Percentiles rank a stretch among this genome's conserved stretches.
Conservation (phyloP, 2,888 invertebrate genomes). For the Pachycephus smyrnensis region DNA sequence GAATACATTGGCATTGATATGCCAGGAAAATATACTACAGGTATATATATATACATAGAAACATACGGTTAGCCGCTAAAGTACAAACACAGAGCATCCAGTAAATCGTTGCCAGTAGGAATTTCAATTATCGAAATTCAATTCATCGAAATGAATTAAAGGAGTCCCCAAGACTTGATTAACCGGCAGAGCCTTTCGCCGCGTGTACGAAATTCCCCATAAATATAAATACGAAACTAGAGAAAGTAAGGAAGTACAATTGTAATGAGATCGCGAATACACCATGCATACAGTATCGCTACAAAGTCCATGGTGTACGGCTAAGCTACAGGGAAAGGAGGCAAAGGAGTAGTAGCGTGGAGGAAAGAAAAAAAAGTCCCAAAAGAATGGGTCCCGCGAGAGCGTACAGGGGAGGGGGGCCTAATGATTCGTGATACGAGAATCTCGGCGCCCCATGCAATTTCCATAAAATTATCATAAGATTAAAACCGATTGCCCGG, state of each 20-base stretch:
- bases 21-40: neutral
- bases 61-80: neutral
- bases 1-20: neutral
- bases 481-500: slow-evolving; percentile 52
- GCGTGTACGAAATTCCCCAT: neutral
- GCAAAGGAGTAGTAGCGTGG: slow-evolving; percentile 16
- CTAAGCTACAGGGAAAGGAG: slow-evolving; percentile 25
- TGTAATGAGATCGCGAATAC: neutral
- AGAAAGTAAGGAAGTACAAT: neutral
- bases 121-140: neutral
- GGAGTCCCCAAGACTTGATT: neutral
- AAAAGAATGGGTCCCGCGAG: slow-evolving; percentile 1
- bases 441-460: slow-evolving; percentile 60
- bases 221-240: neutral
- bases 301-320: slow-evolving; percentile 15
- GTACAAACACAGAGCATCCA: neutral
- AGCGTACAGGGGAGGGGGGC: slow-evolving; percentile 35
- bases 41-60: neutral
- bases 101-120: neutral
- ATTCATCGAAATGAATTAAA: neutral
- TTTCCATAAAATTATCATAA: slow-evolving; percentile 66
- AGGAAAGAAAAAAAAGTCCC: neutral
- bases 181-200: neutral
- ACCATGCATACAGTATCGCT: neutral
- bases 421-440: slow-evolving; percentile 60